Evolutionary conservation across 2,888 invertebrate genomes (phyloP), one percentile per base, ranked within the genome.

Genomic region (Muschampia plurimacula): DNA sequence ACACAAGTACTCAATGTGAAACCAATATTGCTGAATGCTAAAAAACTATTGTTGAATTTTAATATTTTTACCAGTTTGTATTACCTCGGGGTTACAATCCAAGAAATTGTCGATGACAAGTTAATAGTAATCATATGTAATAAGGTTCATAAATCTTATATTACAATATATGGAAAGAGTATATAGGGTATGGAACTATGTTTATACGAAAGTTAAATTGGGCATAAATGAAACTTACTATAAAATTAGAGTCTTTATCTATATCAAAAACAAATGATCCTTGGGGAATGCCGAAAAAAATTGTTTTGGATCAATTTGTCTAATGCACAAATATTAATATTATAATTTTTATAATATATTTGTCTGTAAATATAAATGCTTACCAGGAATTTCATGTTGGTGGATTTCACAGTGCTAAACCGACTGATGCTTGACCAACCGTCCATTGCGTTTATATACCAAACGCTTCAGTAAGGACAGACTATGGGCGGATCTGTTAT

Each of bases 321-420:
- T 46, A 46, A 13, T 13, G 10, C 22, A 22, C 22, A 28, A 57
- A 57, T 57, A 28, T 57, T 28, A 28, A 57, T 59, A 57, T 57
- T 57, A 2, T 10, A 28, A 57, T 28, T 12, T 22, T 57, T 12
- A 28, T 57, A 32, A 8, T n/a, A 36, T 67, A 60, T 39, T 62
- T 63, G 32, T 55, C 49, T 22, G 39, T 65, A 22, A 59, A 57
- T 70, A 57, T 44, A 28, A 74, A 74, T 77, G 80, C 90, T 90
- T 88, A 90, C 90, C 90, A 90, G 81, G 86, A 89, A 89, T 82
- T 90, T 90, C 90, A 90, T 90, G 87, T 83, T 89, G 89, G 63
- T 75, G 77, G 76, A 77, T 79, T 76, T 79, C 81, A 73, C 86
- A 82, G 81, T 80, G 79, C 75, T 69, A 79, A 78, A 84, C 82